A percentile compares a stretch with the other conserved stretches of the same genome.
Conservation (phyloP, 2,888 invertebrate genomes). For the Drosophila bunnanda region DNA sequence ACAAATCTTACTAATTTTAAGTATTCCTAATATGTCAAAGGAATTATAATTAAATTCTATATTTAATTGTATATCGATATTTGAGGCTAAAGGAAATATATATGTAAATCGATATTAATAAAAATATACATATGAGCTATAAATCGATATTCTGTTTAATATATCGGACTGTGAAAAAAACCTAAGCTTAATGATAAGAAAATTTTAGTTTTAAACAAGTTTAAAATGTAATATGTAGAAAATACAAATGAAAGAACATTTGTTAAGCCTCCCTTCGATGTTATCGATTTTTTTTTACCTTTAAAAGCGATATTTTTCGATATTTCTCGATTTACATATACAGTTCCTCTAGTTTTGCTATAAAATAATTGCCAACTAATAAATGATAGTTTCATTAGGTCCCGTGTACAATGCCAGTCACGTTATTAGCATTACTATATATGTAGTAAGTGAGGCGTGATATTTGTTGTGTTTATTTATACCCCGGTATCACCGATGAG, state of each 20-base stretch:
- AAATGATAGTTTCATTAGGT: background rate
- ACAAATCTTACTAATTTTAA: background rate
- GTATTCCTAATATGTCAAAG: background rate
- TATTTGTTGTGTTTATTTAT: background rate
- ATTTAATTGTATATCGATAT: background rate
- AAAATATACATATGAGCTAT: too few relatives aligned
- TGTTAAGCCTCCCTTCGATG: too few relatives aligned
- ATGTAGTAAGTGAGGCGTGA: background rate
- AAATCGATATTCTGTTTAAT: too few relatives aligned
- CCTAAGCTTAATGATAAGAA: too few relatives aligned
- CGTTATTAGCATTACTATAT: conserved; percentile 7
- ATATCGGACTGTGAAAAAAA: too few relatives aligned
- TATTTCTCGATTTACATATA: background rate
- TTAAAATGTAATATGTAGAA: too few relatives aligned
- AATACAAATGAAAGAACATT: too few relatives aligned
- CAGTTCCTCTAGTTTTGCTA: background rate
- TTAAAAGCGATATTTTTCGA: background rate
- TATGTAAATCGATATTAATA: too few relatives aligned
- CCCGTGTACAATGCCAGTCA: conserved; percentile 3
- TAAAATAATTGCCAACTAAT: background rate
- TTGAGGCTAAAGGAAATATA: too few relatives aligned
- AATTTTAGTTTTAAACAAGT: too few relatives aligned
- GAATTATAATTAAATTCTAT: background rate
- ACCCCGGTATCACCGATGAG: conserved; percentile 6
- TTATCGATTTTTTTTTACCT: background rate